These are phyloP conservation scores for Artemia sinica DNA, from an alignment of 2,888 invertebrate genomes.

Conservation along the genomic window DNA sequence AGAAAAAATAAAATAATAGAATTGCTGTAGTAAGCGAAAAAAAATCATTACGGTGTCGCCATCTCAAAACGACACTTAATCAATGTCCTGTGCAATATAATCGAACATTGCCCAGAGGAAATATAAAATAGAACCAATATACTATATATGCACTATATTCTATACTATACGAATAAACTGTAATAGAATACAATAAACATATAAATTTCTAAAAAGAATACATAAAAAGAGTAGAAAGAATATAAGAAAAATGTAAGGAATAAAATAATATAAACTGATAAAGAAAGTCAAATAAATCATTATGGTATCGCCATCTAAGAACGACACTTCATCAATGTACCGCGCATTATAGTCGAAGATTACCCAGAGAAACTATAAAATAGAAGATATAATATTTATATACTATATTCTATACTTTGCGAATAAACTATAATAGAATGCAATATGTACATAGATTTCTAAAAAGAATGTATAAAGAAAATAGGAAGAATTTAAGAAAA, in stretches of 20 bases:
- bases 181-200: background rate
- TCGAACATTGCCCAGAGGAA: too few relatives aligned
- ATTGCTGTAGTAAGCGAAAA: too few relatives aligned
- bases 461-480: too few relatives aligned
- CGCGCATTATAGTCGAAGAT: conserved; percentile 96
- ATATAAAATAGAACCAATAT: background rate
- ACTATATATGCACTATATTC: background rate
- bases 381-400: too few relatives aligned
- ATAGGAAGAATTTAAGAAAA: too few relatives aligned
- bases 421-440: too few relatives aligned
- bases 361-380: conserved; percentile 41
- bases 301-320: conserved; percentile 80
- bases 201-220: background rate
- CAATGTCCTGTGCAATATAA: too few relatives aligned
- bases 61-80: conserved; percentile 36
- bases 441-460: too few relatives aligned
- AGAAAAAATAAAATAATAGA: too few relatives aligned
- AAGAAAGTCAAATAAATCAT: conserved; percentile 34
- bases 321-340: conserved; percentile 74
- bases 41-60: too few relatives aligned
- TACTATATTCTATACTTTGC: too few relatives aligned
- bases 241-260: background rate
- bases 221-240: background rate
- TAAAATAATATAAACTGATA: background rate
- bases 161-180: background rate